phyloP scores from a whole-genome alignment of 2,113 vertebrate genomes.

The Varanus salvator region DNA sequence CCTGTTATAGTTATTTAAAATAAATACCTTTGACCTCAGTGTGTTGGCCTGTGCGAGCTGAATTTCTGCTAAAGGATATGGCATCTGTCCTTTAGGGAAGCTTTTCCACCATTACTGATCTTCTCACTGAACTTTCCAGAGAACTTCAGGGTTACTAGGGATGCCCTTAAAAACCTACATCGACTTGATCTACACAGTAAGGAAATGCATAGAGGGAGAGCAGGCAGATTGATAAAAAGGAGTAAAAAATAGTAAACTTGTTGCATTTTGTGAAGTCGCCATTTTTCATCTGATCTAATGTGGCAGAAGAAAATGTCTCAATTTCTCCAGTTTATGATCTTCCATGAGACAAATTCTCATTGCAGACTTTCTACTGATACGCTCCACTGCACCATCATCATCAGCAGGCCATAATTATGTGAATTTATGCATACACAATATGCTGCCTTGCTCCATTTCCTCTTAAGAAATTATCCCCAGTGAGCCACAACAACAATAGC shows the following conservation, averaged over 20 bases:
- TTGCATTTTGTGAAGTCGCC: background rate
- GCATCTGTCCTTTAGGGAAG: background rate
- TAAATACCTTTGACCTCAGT: background rate
- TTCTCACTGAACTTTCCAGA: background rate
- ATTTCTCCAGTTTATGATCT: fast-evolving
- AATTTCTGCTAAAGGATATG: background rate
- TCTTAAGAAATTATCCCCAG: too few relatives aligned
- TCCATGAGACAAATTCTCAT: background rate
- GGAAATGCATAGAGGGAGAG: background rate
- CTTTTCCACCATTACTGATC: background rate
- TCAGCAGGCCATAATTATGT: background rate
- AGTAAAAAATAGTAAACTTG: background rate
- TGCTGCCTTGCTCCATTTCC: too few relatives aligned
- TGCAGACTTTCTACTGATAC: background rate
- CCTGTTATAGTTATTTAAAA: background rate
- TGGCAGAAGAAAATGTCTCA: background rate
- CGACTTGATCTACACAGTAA: background rate
- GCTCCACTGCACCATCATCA: background rate
- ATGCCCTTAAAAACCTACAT: background rate
- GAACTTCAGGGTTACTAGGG: background rate
- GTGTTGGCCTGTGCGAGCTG: background rate
- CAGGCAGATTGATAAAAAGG: background rate
- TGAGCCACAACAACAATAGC: too few relatives aligned
- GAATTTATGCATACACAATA: background rate
- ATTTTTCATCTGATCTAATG: background rate